Evolutionary conservation across 2,113 vertebrate genomes (phyloP).

Genomic region (Aspidoscelis tigris): DNA sequence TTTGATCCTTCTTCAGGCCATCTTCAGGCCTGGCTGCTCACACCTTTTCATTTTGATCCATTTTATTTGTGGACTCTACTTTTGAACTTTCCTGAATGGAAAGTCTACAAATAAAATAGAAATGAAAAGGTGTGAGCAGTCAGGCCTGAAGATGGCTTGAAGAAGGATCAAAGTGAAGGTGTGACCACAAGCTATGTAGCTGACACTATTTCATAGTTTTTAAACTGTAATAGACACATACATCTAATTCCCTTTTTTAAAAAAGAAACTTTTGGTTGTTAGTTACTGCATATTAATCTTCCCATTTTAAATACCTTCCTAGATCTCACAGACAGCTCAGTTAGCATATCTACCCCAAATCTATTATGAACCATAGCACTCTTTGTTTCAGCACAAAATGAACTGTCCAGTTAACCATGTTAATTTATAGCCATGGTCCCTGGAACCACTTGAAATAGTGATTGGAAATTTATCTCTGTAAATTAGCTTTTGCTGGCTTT

Average conservation of each 20-base stretch:
- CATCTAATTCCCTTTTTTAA: not conserved
- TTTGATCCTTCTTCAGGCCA: no score
- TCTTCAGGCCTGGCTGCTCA: no score
- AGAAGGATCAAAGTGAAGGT: no score
- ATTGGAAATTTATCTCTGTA: constrained; percentile 39
- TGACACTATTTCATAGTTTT: not conserved
- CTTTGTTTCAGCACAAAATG: constrained; percentile 44
- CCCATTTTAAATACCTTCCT: not conserved
- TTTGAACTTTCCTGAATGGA: no score
- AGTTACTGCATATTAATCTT: not conserved
- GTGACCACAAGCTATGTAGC: not conserved
- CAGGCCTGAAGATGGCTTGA: no score
- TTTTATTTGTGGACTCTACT: no score
- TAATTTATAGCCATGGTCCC: constrained; percentile 28
- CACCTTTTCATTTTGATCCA: no score
- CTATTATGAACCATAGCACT: constrained; percentile 24
- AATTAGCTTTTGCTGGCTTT: constrained; percentile 22
- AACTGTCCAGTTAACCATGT: not conserved
- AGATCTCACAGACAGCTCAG: constrained; percentile 14
- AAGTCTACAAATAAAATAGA: no score
- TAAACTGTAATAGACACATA: not conserved
- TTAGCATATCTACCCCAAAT: constrained; percentile 6
- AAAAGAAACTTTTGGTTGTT: not conserved
- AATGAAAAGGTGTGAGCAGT: no score
- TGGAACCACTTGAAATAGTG: constrained; percentile 21